Percentiles rank a stretch among this genome's conserved stretches.
Conservation (phyloP, 2,888 invertebrate species). For the Coelopa pilipes region DNA sequence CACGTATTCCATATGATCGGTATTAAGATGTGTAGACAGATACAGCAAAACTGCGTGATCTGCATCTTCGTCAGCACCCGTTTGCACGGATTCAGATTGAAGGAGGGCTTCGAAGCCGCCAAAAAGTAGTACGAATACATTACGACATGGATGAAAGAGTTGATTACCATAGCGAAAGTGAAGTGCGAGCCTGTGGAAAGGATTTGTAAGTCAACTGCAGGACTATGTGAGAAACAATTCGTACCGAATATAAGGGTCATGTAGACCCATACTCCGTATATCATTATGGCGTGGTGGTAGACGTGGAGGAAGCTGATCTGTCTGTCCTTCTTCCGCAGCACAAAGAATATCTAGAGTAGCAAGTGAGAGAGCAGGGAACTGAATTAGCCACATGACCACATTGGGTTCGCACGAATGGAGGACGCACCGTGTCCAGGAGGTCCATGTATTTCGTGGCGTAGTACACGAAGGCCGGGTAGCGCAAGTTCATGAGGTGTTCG, state of each 20-base stretch:
- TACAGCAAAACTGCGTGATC: constrained; percentile 75
- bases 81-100: constrained; percentile 80
- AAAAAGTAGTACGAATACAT: constrained; percentile 84
- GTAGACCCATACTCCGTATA: constrained; percentile 72
- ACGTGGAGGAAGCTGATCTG: constrained; percentile 84
- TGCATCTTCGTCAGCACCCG: constrained; percentile 84
- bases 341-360: constrained; percentile 72
- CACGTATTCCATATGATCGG: constrained; percentile 48
- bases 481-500: constrained; percentile 65
- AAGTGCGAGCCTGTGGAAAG: constrained; percentile 72
- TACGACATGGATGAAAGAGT: constrained; percentile 78
- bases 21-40: constrained; percentile 70
- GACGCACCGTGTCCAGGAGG: constrained; percentile 74
- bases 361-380: constrained; percentile 71
- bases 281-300: constrained; percentile 85
- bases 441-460: constrained; percentile 78
- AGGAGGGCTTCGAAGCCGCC: constrained; percentile 72
- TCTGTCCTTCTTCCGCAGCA: constrained; percentile 79
- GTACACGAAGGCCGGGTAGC: constrained; percentile 71
- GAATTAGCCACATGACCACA: background rate
- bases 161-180: constrained; percentile 75
- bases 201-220: background rate
- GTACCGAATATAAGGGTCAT: constrained; percentile 70
- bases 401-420: background rate
- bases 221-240: constrained; percentile 12